Percentiles rank a stretch among this genome's conserved stretches.
phyloP scores from a whole-genome alignment of 2,888 invertebrate genomes.

The Ectemnius cavifrons region DNA sequence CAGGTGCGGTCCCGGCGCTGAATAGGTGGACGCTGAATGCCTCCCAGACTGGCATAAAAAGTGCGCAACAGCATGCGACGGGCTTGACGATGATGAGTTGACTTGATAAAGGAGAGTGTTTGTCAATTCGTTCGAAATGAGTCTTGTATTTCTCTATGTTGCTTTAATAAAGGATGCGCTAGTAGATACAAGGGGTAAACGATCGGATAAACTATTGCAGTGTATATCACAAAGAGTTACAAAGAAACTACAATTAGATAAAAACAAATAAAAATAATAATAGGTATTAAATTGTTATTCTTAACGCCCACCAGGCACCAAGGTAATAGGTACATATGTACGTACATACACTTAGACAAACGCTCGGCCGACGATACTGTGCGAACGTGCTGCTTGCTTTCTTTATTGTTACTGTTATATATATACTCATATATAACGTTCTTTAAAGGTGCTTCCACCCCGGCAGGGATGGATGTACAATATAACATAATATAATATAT shows the following conservation, averaged over 20 bases:
- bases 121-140: conserved; percentile 3
- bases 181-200: conserved; percentile 75
- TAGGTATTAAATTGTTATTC: conserved; percentile 66
- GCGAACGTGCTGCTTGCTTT: conserved; percentile 53
- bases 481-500: conserved; percentile 68
- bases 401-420: conserved; percentile 50
- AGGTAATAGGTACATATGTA: conserved; percentile 61
- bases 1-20: neutral
- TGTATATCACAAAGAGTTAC: conserved; percentile 78
- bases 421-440: conserved; percentile 41
- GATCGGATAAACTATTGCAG: conserved; percentile 77
- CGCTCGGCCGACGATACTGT: conserved; percentile 59
- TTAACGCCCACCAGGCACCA: conserved; percentile 74
- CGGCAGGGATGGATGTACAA: conserved; percentile 55
- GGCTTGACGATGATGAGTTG: no score
- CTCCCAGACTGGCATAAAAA: neutral
- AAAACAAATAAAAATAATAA: conserved; percentile 76
- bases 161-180: conserved; percentile 71
- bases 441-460: conserved; percentile 57
- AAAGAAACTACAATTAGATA: conserved; percentile 77
- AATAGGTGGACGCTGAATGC: neutral
- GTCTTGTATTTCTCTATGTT: conserved; percentile 60
- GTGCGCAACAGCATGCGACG: no score
- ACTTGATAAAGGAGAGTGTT: no score
- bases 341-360: conserved; percentile 59